Evolutionary conservation across 2,888 invertebrate species (phyloP), one percentile per base, ranked within the genome.

Genomic region (Plebejus anna): DNA sequence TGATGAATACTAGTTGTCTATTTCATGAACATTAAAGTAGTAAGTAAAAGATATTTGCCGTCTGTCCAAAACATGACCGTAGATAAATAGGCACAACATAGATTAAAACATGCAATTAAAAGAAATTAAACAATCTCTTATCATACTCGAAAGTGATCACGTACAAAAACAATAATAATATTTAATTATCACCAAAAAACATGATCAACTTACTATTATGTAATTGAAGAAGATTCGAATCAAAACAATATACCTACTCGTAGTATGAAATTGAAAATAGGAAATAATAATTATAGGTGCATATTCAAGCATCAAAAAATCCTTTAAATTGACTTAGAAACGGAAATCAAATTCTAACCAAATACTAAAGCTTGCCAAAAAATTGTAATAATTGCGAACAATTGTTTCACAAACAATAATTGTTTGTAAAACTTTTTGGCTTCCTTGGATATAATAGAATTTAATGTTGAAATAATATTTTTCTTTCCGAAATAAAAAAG

Each of bases 121-220:
- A 66, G 66, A 32, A 32, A 66, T 66, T 66, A 66, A 66, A 36
- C 32, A 66, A 32, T 36, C 16, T 66, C 66, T 66, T 66, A 66
- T 66, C 32, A 4, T 13, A 36, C 66, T 32, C 36, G 66, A 66
- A 66, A 66, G 66, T 13, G 11, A 1, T 66, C 28, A 32, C 61
- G 61, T 66, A 66, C 11, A 13, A 32, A 66, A 66, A 66, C 66
- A 66, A 32, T 59, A 61, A 28, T 61, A 61, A 36, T 66, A 22
- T 22, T 22, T 22, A 0, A 22, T 66, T 66, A 66, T 66, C 66
- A 66, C 16, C 0, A 4, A 32, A 13, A 32, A 61, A 66, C 16
- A 16, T 32, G 32, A 22, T 22, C 22, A 22, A 22, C 22, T 22
- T 16, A 51, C 0, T 66, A 16, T 66, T 66, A 66, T 16, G 32